Evolutionary conservation across 2,113 vertebrate genomes (phyloP).

Genomic region (Barnardius zonarius): DNA sequence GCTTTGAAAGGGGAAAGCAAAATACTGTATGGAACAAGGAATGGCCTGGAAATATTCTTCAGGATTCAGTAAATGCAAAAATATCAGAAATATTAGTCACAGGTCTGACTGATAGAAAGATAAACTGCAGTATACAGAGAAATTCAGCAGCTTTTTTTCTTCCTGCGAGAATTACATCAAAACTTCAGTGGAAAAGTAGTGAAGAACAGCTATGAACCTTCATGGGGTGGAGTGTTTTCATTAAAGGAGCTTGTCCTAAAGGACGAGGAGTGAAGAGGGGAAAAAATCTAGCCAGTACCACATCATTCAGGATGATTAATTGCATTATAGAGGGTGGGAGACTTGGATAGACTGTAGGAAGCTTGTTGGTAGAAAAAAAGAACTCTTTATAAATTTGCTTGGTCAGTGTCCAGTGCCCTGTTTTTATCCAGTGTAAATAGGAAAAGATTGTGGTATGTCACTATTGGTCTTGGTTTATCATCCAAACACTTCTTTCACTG

Average conservation of each 20-base stretch:
- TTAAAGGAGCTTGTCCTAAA: background rate
- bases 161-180: background rate
- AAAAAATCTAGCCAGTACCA: background rate
- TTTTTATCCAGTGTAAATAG: conserved; percentile 52
- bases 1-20: background rate
- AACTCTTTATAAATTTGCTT: background rate
- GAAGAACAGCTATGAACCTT: background rate
- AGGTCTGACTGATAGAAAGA: background rate
- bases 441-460: background rate
- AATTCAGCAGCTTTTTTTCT: background rate
- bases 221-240: background rate
- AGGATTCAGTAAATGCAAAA: background rate
- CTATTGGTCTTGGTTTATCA: background rate
- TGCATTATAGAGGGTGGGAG: background rate
- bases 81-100: background rate
- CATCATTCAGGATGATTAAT: background rate
- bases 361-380: background rate
- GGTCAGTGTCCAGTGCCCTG: background rate
- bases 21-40: background rate
- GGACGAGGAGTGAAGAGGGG: background rate
- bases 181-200: background rate
- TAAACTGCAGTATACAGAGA: background rate
- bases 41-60: background rate
- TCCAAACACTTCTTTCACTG: background rate
- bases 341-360: background rate